Conservation (phyloP, 1,140 invertebrate species). For the Dinoponera quadriceps region DNA sequence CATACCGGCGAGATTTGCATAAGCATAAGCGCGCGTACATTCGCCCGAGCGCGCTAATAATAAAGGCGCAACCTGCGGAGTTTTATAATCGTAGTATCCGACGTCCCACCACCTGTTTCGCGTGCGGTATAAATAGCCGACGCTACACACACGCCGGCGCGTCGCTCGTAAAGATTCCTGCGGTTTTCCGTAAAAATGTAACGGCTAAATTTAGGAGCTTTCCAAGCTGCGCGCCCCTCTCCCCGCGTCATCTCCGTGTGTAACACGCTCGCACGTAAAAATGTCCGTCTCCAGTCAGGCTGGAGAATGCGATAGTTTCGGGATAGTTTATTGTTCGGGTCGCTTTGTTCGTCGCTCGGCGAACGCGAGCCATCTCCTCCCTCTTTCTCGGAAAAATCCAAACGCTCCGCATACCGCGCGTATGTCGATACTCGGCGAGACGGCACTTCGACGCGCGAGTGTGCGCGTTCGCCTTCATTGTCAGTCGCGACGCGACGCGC, state of each 20-base stretch:
- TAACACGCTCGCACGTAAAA: no score
- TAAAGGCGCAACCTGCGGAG: conserved; percentile 5
- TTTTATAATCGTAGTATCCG: conserved; percentile 13
- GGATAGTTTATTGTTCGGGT: no score
- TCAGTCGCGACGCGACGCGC: conserved; percentile 35
- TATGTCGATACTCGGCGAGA: neutral
- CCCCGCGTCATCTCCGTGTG: no score
- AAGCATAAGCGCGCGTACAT: neutral
- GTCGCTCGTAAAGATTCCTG: conserved; percentile 28
- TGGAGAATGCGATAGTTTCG: no score
- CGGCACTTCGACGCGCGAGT: neutral
- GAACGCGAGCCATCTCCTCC: no score
- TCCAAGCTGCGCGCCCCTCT: no score
- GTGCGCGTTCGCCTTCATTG: conserved; percentile 19
- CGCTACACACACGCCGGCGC: neutral
- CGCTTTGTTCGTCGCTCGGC: no score
- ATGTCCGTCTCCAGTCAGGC: no score
- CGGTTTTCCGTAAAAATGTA: conserved; percentile 10
- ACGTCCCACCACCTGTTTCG: conserved; percentile 24
- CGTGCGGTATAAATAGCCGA: conserved; percentile 7
- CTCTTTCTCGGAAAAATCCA: neutral
- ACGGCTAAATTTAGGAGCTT: conserved; percentile 13
- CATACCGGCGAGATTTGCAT: conserved; percentile 20
- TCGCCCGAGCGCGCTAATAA: conserved; percentile 1
- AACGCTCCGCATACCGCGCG: neutral